These are phyloP conservation scores for Drosophila kuntzei DNA, from an alignment of 2,888 invertebrate genomes.

Conservation along the genomic window DNA sequence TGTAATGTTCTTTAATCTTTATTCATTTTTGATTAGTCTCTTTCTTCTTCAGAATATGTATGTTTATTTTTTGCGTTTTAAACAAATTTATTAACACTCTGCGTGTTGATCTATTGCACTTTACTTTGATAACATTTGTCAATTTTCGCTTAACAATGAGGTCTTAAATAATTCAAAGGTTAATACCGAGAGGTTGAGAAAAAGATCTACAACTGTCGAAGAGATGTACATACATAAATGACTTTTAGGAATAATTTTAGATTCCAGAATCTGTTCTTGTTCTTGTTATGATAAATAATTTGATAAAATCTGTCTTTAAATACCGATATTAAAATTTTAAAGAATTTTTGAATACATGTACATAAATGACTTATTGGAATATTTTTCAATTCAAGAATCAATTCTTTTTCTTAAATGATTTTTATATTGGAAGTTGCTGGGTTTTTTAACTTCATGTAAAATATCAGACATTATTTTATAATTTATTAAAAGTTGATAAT, in stretches of 20 bases:
- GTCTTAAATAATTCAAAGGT: slow-evolving; percentile 4
- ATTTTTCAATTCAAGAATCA: neutral
- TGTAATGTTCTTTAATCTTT: slow-evolving; percentile 36
- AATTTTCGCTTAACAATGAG: slow-evolving; percentile 11
- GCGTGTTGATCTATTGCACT: slow-evolving; percentile 50
- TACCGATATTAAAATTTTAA: too few relatives aligned
- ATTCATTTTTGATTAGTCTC: slow-evolving; percentile 21
- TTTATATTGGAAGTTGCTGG: too few relatives aligned
- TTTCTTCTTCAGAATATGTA: neutral
- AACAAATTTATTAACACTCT: slow-evolving; percentile 63
- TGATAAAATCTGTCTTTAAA: too few relatives aligned
- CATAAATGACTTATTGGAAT: neutral
- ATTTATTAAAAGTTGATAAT: too few relatives aligned
- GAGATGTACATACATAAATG: too few relatives aligned
- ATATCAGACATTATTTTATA: too few relatives aligned
- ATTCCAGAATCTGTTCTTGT: too few relatives aligned
- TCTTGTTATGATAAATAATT: too few relatives aligned
- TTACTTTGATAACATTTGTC: slow-evolving; percentile 55
- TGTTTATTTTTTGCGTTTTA: slow-evolving; percentile 57
- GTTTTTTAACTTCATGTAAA: too few relatives aligned
- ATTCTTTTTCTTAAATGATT: neutral
- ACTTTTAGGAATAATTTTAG: too few relatives aligned
- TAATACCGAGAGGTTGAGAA: neutral
- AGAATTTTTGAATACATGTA: too few relatives aligned
- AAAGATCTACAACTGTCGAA: too few relatives aligned